Conservation (phyloP, 2,888 invertebrate genomes). For the Trissolcus brochymenae region DNA sequence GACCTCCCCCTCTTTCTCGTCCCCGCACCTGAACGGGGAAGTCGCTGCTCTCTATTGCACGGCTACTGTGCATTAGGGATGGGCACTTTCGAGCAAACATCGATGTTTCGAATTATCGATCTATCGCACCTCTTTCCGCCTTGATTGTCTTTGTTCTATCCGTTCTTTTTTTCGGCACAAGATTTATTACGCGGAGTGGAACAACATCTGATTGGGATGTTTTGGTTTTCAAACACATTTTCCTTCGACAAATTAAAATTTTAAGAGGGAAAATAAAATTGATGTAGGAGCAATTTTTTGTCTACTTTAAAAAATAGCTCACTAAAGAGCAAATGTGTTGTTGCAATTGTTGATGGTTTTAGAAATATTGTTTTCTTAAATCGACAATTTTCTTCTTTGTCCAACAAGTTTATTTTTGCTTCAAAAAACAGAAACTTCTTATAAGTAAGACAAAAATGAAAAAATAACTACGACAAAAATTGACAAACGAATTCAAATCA, state of each 20-base stretch:
- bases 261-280: not conserved
- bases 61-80: conserved; percentile 51
- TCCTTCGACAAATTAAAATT: conserved; percentile 8
- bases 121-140: conserved; percentile 20
- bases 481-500: too few species aligned
- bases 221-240: conserved; percentile 4
- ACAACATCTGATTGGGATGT: not conserved
- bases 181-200: not conserved
- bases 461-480: not conserved
- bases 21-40: conserved; percentile 6
- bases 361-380: too few species aligned
- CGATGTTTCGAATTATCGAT: conserved; percentile 35
- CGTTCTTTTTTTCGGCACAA: conserved; percentile 9
- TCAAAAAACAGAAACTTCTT: too few species aligned
- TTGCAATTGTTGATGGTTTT: too few species aligned
- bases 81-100: conserved; percentile 27
- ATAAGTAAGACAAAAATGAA: not conserved
- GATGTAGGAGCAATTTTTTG: too few species aligned
- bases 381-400: too few species aligned
- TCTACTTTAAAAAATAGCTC: too few species aligned
- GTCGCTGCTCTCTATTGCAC: conserved; percentile 34
- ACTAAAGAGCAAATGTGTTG: too few species aligned
- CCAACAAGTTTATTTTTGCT: too few species aligned
- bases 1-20: not conserved
- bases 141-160: conserved; percentile 6